Base-by-base conservation (phyloP, 2,888 invertebrate species). In the Glyphotaelius pellucidus region DNA sequence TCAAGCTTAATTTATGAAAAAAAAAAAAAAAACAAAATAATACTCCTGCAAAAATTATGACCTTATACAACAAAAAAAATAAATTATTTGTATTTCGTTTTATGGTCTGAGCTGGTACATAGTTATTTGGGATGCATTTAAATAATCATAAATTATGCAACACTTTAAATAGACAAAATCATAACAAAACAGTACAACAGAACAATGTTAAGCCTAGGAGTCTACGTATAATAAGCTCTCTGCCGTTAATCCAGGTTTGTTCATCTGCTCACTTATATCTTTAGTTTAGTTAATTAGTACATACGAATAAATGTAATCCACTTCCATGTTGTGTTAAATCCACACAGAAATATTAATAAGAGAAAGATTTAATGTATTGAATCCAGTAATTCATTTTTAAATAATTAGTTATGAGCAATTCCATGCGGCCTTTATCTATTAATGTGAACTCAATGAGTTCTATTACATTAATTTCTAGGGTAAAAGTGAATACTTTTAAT, bases 191-290 rank as follows among this genome's bases (percentile, higher is more conserved):
- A 38, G 4, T 38, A 42, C 85, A 38, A 86, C 35, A 85, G n/a
- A 19, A 87, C 19, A 87, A 31, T 67, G 87, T 87, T 87, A 87
- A 87, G 87, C 87, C 87, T 31, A 87, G 87, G 87, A 87, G 87
- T 87, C 87, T 87, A 87, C 87, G 52, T 67, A 52, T 87, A 87
- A 67, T 87, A 67, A 87, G 87, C 87, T 87, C 87, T 87, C 67
- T 87, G 87, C 32, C 87, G 32, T 67, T 67, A 67, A n/a, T 87
- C 19, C 67, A 38, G 67, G 31, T 35, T 87, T 67, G 12, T 86
- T 42, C 42, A 35, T 87, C 87, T 35, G 87, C 87, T 87, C 67
- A 87, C 52, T 87, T 67, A 86, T 42, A 83, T 25, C 9, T 47
- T 38, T 38, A 30, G 15, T 87, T 87, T 87, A 52, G 87, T 52